A percentile compares a stretch with the other conserved stretches of the same genome.
Evolutionary conservation across 2,113 vertebrate genomes (phyloP).

Genomic region (Aphyosemion australe): DNA sequence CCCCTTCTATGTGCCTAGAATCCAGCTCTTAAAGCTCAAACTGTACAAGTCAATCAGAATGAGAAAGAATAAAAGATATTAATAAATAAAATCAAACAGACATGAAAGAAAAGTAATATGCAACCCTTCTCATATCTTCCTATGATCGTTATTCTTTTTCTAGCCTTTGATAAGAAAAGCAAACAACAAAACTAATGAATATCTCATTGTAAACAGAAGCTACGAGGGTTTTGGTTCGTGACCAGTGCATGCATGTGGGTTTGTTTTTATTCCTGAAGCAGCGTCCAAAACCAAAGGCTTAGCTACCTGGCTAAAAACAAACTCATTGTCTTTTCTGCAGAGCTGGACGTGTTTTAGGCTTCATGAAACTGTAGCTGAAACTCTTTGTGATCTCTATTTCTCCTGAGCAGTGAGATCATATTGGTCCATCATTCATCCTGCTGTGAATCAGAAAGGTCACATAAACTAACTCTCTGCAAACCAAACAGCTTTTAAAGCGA

Average conservation of each 20-base stretch:
- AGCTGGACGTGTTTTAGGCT: neutral
- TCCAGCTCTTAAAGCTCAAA: neutral
- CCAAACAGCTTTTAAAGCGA: neutral
- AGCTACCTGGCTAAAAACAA: neutral
- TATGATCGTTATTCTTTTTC: neutral
- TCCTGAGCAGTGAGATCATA: neutral
- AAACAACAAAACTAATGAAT: neutral
- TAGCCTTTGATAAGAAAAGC: neutral
- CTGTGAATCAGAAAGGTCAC: neutral
- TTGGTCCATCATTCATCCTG: neutral
- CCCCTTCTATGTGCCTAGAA: neutral
- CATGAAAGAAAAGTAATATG: rapidly evolving
- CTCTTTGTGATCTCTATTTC: neutral
- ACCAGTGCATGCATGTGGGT: neutral
- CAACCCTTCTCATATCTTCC: neutral
- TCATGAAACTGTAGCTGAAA: neutral
- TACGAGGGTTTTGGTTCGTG: neutral
- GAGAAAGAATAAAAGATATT: neutral
- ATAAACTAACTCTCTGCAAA: neutral
- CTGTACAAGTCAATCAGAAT: no score
- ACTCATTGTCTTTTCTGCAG: neutral
- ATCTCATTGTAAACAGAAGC: neutral
- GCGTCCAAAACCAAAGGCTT: neutral
- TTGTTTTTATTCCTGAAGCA: neutral
- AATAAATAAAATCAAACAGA: neutral